phyloP scores from a whole-genome alignment of 2,888 invertebrate genomes.

The Mesorhabditis sp. region DNA sequence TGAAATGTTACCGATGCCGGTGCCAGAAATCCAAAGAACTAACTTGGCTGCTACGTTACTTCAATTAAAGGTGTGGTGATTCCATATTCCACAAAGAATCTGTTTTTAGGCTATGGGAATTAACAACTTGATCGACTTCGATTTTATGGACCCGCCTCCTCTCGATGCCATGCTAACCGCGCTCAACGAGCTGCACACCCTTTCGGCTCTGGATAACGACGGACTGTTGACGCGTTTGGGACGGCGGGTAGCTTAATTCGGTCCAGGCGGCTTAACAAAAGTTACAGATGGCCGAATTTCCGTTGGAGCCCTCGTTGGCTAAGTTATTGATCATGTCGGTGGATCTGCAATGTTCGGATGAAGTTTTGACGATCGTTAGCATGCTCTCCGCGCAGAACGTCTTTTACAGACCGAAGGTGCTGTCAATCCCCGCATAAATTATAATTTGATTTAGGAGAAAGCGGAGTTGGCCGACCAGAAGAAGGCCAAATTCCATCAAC shows the following conservation, averaged over 20 bases:
- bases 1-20: constrained; percentile 95
- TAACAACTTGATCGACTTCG: constrained; percentile 93
- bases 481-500: constrained; percentile 97
- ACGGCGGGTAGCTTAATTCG: constrained; percentile 62
- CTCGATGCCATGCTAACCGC: constrained; percentile 84
- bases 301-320: constrained; percentile 91
- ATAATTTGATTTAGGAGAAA: constrained; percentile 72
- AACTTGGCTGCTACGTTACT: constrained; percentile 92
- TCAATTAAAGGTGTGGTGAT: constrained; percentile 71
- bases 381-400: constrained; percentile 99
- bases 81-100: neutral
- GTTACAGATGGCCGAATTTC: constrained; percentile 95
- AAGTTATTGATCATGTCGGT: constrained; percentile 99
- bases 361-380: constrained; percentile 93
- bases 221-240: constrained; percentile 66
- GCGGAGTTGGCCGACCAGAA: constrained; percentile 96
- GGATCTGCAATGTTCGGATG: constrained; percentile 92
- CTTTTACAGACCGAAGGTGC: constrained; percentile 73
- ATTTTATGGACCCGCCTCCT: constrained; percentile 99
- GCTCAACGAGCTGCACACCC: constrained; percentile 88
- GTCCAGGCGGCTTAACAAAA: neutral
- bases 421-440: constrained; percentile 1
- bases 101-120: constrained; percentile 83
- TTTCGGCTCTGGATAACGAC: constrained; percentile 86
- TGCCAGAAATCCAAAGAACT: constrained; percentile 96